Base-by-base conservation (phyloP, 2,888 invertebrate species). In the Oligia latruncula region DNA sequence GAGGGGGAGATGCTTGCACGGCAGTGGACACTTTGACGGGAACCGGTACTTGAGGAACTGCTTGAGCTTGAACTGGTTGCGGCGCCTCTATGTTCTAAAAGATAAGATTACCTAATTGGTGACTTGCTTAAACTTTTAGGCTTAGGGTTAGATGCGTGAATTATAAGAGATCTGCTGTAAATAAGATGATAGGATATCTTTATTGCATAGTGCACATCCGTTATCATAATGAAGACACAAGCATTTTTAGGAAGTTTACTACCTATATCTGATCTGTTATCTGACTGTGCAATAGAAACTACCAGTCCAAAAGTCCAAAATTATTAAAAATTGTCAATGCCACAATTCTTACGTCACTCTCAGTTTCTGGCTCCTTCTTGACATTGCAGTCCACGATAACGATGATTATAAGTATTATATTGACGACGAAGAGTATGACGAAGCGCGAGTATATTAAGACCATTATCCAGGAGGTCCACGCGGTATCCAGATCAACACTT, bases 401-500 rank as follows among this genome's bases (percentile, higher is more conserved):
- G 20, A 90, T 78, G 13, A 96, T 84, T 3, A 95, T 82, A 0
- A 96, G 90, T 2, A 92, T 70, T 0, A 97, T 87, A 82, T 97
- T 97, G n/a, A 97, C 77, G 17, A 97, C 46, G 92, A 97, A 97
- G 52, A 97, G 91, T 1, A 97, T 78, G 4, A 94, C 93, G 66
- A 97, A 93, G 46, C 97, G 95, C 0, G 96, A 95, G 87, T 96
- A 97, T 4, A 97, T 73, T 20, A 96, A 91, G 5, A 95, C 95
- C 95, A 97, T 95, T 15, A 95, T 85, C 91, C 97, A 94, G 0
- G 97, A 90, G 0, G 96, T 93, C 92, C 92, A 91, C 0, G 90
- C 75, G 0, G 96, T 95, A 87, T 93, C 89, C 6, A 95, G 81
- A 5, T 91, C 85, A 2, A 82, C 82, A 55, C 90, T 92, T 0